A percentile compares a stretch with the other conserved stretches of the same genome.
Evolutionary conservation across 1,140 invertebrate species (phyloP).

Genomic region (Hermetia illucens): DNA sequence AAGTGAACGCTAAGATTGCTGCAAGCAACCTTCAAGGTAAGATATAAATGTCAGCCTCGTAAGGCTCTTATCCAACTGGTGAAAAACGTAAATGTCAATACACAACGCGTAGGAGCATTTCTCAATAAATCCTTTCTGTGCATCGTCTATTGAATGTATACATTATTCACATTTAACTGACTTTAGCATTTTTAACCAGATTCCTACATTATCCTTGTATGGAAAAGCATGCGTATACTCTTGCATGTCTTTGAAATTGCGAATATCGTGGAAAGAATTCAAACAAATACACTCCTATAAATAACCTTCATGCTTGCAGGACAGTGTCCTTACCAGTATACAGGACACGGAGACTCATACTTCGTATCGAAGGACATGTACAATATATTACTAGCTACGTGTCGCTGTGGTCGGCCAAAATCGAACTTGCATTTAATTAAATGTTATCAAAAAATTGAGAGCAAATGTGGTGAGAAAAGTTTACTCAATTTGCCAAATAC

Average conservation of each 20-base stretch:
- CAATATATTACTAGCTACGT: slow-evolving; percentile 13
- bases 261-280: no score
- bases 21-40: slow-evolving; percentile 9
- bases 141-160: no score
- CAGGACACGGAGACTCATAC: slow-evolving; percentile 14
- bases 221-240: background rate
- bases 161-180: no score
- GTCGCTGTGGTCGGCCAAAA: slow-evolving; percentile 20
- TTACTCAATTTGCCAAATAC: no score
- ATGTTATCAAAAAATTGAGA: slow-evolving; percentile 19
- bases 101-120: background rate
- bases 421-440: slow-evolving; percentile 16
- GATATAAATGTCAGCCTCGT: slow-evolving; percentile 9
- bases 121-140: background rate
- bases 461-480: no score
- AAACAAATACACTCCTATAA: no score
- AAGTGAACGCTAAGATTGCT: no score
- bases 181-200: no score
- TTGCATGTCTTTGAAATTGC: no score
- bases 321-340: slow-evolving; percentile 15
- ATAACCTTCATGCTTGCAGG: slow-evolving; percentile 11
- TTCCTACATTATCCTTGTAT: background rate
- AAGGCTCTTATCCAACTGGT: slow-evolving; percentile 7
- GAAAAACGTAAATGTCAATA: background rate
- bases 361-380: slow-evolving; percentile 24